Evolutionary conservation across 1,140 invertebrate genomes (phyloP), one percentile per base, ranked within the genome.

Genomic region (Euura saliciscinereae): DNA sequence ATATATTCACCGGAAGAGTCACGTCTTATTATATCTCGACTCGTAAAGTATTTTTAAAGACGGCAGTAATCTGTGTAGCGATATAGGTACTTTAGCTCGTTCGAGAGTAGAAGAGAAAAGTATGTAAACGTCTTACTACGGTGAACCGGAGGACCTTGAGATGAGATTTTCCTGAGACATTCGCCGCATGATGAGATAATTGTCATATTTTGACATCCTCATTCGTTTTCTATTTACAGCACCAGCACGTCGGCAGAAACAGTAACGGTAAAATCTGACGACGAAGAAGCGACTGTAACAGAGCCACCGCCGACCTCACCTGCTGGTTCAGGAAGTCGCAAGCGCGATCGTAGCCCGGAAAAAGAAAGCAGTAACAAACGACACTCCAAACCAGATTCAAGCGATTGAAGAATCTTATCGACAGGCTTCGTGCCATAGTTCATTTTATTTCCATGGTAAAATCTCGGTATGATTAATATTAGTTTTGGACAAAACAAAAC

Each of bases 261-360:
- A 59, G 10, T n/a, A 59, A 59, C 51, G 0, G 28, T 28, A 28
- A 28, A 28, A 28, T 28, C 28, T 28, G 28, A 28, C 28, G 28
- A 28, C 28, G 28, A 28, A 59, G 51, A 59, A 59, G 13, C 51
- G 10, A 59, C 10, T 11, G 51, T 59, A n/a, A 59, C 51, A n/a
- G 8, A 59, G 51, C 51, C 51, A 11, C 51, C 51, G 6, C 13
- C 75, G 51, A 51, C 73, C 1, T 66, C 74, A 11, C 44, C 72
- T 3, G 76, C 69, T 44, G 68, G 69, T 45, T 69, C 75, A 42
- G 70, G 73, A 51, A 75, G 69, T 44, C 78, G 83, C 66, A 87
- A 87, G 78, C 83, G 85, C n/a, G 83, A 85, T 70, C 84, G 79
- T 72, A 84, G 80, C 70, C 83, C 81, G 3, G 80, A 77, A 65